Percentiles rank a stretch among this genome's conserved stretches.
phyloP scores from a whole-genome alignment of 2,888 invertebrate species.

The Eulithis prunata region DNA sequence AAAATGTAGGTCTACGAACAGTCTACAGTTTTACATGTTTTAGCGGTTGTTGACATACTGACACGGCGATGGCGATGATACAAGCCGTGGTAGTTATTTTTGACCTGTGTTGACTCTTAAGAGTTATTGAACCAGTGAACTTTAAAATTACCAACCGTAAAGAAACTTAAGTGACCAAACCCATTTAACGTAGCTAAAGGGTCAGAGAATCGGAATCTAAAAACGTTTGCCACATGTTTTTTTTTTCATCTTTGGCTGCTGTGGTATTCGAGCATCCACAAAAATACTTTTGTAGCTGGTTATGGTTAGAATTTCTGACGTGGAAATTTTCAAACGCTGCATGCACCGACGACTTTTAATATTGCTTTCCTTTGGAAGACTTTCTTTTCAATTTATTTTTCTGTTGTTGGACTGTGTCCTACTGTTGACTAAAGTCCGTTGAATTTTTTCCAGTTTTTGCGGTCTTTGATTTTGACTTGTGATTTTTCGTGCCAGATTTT shows the following conservation, averaged over 20 bases:
- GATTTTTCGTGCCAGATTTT: too few species aligned
- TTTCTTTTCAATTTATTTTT: not conserved
- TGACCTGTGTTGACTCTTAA: conserved; percentile 13
- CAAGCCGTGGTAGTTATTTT: conserved; percentile 6
- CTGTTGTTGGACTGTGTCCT: not conserved
- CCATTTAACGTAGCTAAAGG: too few species aligned
- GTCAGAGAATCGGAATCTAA: too few species aligned
- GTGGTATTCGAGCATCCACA: too few species aligned
- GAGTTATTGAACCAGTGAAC: conserved; percentile 21
- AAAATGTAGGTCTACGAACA: conserved; percentile 20
- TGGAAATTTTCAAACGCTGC: conserved; percentile 41
- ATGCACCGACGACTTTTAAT: conserved; percentile 29
- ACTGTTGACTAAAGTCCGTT: not conserved
- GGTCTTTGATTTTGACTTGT: too few species aligned
- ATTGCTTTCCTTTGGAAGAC: conserved; percentile 14
- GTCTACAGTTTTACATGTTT: conserved; percentile 20
- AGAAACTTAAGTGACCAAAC: too few species aligned
- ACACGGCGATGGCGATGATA: conserved; percentile 2
- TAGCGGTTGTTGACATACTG: conserved; percentile 32
- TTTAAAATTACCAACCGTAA: not conserved
- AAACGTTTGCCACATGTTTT: not conserved
- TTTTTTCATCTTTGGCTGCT: not conserved
- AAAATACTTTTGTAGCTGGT: conserved; percentile 16
- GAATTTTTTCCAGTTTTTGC: too few species aligned
- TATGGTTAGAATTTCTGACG: conserved; percentile 39